Evolutionary conservation across 1,140 invertebrate genomes (phyloP).

Genomic region (Drosophila gunungcola): DNA sequence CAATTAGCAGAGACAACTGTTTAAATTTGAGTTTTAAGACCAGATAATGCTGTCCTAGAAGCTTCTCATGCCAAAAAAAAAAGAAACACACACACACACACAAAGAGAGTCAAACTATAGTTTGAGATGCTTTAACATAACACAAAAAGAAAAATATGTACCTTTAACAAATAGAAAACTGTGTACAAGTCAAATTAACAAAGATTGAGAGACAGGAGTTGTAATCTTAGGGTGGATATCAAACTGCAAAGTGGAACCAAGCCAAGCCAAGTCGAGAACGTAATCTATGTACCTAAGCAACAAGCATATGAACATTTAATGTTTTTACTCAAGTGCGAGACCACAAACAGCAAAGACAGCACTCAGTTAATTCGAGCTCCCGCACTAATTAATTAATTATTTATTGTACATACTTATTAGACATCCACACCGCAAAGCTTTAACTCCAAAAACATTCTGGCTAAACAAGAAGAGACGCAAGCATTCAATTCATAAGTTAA

Average conservation of each 20-base stretch:
- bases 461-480: constrained; percentile 62
- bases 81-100: constrained; percentile 31
- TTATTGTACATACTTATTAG: constrained; percentile 55
- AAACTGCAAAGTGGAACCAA: constrained; percentile 63
- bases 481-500: constrained; percentile 74
- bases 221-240: constrained; percentile 47
- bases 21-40: constrained; percentile 43
- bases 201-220: constrained; percentile 9
- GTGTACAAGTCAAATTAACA: constrained; percentile 61
- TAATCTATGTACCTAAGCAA: constrained; percentile 62
- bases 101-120: constrained; percentile 46
- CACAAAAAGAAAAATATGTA: constrained; percentile 42
- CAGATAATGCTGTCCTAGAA: constrained; percentile 69
- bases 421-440: constrained; percentile 63
- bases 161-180: constrained; percentile 57
- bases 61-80: constrained; percentile 77
- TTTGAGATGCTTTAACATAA: constrained; percentile 49
- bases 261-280: constrained; percentile 51
- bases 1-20: constrained; percentile 51
- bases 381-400: constrained; percentile 65
- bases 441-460: constrained; percentile 66
- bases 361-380: constrained; percentile 31
- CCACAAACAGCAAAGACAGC: constrained; percentile 33
- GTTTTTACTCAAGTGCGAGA: constrained; percentile 30
- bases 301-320: constrained; percentile 53